These are phyloP conservation scores for Gymnoscopelus microlampas DNA, from an alignment of 2,797 vertebrate species.

Conservation along the genomic window DNA sequence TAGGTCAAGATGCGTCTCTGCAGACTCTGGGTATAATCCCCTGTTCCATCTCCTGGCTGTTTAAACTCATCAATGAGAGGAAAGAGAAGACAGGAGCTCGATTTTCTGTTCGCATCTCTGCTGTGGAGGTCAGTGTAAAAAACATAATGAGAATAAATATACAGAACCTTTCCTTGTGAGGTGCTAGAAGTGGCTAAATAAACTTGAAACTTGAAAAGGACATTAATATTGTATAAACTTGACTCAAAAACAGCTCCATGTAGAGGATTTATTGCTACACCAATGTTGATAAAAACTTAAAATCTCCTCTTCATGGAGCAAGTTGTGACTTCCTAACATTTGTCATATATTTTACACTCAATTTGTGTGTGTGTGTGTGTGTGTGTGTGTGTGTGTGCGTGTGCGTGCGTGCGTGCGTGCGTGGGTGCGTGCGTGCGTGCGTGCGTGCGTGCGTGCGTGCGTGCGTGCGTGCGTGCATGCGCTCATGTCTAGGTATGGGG, in stretches of 20 bases:
- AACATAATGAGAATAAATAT: no score
- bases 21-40: conserved; percentile 97
- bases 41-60: conserved; percentile 98
- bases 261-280: no score
- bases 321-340: no score
- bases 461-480: not conserved
- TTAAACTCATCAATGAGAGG: conserved; percentile 96
- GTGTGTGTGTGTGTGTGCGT: not conserved
- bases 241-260: no score
- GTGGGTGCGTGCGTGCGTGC: conserved; percentile 12
- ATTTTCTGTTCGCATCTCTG: conserved; percentile 96
- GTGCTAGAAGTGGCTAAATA: no score
- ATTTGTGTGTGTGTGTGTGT: not conserved
- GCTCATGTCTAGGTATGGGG: conserved; percentile 85
- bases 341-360: no score
- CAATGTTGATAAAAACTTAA: no score
- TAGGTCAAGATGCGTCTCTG: conserved; percentile 94
- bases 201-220: no score
- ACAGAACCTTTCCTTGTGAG: not conserved
- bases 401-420: conserved; percentile 16
- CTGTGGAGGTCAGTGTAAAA: conserved; percentile 85
- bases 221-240: no score
- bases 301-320: no score
- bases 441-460: not conserved
- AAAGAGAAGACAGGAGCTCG: conserved; percentile 97